Base-by-base conservation (phyloP, 1,140 invertebrate species). In the Bicyclus anynana region DNA sequence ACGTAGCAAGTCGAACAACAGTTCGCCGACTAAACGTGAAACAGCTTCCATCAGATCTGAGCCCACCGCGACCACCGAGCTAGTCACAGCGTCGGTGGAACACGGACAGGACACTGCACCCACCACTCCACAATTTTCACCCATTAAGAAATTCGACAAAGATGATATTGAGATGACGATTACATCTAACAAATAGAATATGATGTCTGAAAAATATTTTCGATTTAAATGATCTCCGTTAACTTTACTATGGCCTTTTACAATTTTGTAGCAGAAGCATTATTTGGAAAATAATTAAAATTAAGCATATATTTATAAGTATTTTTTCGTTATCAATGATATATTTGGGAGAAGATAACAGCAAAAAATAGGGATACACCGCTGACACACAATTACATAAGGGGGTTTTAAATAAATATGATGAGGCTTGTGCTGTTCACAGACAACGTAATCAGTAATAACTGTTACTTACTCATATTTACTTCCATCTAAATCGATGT, bases 81-180 rank as follows among this genome's bases (percentile, higher is more conserved):
- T 87, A 50, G 77, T 85, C 2, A 81, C 82, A 0, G 81, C 69
- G 0, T 77, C 82, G 10, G 62, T 87, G 26, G 82, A 84, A 54
- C 77, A 66, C 5, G 80, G 67, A 1, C 70, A 72, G 33, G 77
- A 80, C 48, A 77, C 82, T 13, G 67, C 63, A n/a, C 78, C 81
- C 12, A 70, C 72, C 5, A 80, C 82, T 0, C 62, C 74, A 1
- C 62, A 74, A 18, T 56, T 58, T n/a, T 79, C 80, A 0, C 83
- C 83, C 0, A 48, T 73, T 1, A 79, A 63, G 35, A 55, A 4
- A 37, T 16, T 16, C 57, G 16, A 48, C 35, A 62, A 9, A 50
- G 74, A 74, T 29, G 27, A 61, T 2, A 71, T 76, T 35, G 74
- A 77, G 50, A 63, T 74, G 63, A 65, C 64, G 1, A 54, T 14